A percentile compares a stretch with the other conserved stretches of the same genome.
These are phyloP conservation scores for Opisthograptis luteolata DNA, from an alignment of 2,888 invertebrate genomes.

Conservation along the genomic window DNA sequence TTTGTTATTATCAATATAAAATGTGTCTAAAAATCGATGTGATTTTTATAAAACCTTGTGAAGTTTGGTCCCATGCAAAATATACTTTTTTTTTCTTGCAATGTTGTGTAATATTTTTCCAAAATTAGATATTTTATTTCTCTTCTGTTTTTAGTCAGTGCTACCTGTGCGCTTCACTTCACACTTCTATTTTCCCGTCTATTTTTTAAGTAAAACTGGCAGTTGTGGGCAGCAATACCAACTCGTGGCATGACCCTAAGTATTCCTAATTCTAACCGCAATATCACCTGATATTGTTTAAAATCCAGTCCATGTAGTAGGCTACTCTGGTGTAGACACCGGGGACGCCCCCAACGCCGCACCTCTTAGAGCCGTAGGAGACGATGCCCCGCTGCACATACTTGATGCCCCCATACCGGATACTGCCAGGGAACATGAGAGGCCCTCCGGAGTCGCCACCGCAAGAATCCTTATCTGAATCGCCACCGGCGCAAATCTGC, in stretches of 20 bases:
- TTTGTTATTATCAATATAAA: no score
- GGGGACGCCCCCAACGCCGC: conserved; percentile 80
- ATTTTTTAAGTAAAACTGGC: conserved; percentile 1
- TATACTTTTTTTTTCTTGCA: no score
- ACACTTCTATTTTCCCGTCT: no score
- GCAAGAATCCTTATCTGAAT: conserved; percentile 85
- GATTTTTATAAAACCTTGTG: no score
- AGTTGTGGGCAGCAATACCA: no score
- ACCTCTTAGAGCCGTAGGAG: conserved; percentile 81
- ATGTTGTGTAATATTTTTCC: no score
- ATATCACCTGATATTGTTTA: conserved; percentile 64
- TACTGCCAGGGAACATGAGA: conserved; percentile 68
- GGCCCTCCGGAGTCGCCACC: conserved; percentile 89
- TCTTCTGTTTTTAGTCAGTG: no score
- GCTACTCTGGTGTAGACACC: conserved; percentile 85
- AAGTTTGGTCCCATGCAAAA: no score
- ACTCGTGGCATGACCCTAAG: no score
- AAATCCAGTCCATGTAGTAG: conserved; percentile 84
- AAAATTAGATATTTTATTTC: no score
- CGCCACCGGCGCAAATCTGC: conserved; percentile 84
- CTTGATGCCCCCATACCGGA: conserved; percentile 60
- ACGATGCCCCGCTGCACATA: conserved; percentile 86
- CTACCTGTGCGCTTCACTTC: no score
- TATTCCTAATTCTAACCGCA: not conserved
- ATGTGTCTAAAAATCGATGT: no score